Conservation (phyloP, 2,797 vertebrate species). For the Rhinella marina region DNA sequence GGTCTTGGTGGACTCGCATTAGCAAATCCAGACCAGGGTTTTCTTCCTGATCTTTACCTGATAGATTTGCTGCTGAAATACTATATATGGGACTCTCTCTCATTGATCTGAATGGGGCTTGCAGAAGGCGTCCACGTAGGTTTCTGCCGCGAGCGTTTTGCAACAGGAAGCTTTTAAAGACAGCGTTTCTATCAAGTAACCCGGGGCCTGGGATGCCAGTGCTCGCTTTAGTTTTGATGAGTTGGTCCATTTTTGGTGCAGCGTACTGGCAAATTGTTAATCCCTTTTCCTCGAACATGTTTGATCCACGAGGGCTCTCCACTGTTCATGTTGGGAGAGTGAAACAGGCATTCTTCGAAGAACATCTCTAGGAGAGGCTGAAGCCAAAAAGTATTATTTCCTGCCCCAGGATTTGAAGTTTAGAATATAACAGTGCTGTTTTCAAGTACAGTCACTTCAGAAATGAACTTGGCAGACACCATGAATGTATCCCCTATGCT, state of each 20-base stretch:
- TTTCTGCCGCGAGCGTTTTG: too few relatives aligned
- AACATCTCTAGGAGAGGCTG: conserved; percentile 42
- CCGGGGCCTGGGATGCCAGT: neutral
- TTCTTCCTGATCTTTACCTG: too few relatives aligned
- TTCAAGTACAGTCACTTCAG: conserved; percentile 61
- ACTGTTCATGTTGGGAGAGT: conserved; percentile 24
- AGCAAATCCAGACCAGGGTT: too few relatives aligned
- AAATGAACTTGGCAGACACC: conserved; percentile 60
- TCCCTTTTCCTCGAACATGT: conserved; percentile 5
- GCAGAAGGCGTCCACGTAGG: too few relatives aligned
- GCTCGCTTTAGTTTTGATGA: neutral
- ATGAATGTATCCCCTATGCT: conserved; percentile 62
- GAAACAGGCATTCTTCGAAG: conserved; percentile 57
- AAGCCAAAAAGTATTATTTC: conserved; percentile 62
- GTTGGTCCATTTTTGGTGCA: conserved; percentile 11
- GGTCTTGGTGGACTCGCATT: too few relatives aligned
- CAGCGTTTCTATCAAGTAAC: neutral
- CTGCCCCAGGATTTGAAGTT: conserved; percentile 57
- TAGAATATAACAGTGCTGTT: conserved; percentile 56
- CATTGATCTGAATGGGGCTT: too few relatives aligned
- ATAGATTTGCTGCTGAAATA: too few relatives aligned
- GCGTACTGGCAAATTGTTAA: conserved; percentile 10
- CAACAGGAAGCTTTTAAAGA: neutral
- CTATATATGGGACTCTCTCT: too few relatives aligned
- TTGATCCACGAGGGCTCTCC: conserved; percentile 29